phyloP scores from a whole-genome alignment of 2,797 vertebrate genomes.

The Mus minutoides region DNA sequence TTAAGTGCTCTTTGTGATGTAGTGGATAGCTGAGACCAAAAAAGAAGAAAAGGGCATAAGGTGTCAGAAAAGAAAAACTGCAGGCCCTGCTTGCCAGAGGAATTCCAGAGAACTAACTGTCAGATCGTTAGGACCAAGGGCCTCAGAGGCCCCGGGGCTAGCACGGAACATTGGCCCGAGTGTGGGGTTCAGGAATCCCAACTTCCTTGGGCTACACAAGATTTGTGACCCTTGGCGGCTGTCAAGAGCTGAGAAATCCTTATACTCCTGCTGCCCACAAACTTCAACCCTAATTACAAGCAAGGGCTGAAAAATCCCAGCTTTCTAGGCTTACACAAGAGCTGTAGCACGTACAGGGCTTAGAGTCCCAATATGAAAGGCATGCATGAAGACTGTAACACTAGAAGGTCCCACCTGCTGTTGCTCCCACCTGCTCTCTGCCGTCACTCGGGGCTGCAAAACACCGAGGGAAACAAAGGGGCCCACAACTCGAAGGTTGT shows the following conservation, averaged over 20 bases:
- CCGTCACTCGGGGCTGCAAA: slow-evolving; percentile 8
- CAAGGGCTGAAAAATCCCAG: slow-evolving; percentile 11
- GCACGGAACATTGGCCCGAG: not conserved
- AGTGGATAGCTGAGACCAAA: not conserved
- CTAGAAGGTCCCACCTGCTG: slow-evolving; percentile 14
- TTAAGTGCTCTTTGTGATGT: not conserved
- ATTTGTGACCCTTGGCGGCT: not conserved
- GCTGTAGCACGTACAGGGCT: not conserved
- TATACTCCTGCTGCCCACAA: not conserved
- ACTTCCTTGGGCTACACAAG: not conserved
- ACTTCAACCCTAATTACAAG: not conserved
- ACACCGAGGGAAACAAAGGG: slow-evolving; percentile 14
- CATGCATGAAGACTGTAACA: not conserved
- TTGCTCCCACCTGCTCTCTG: not conserved
- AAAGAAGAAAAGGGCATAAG: not conserved
- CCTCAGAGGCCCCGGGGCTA: not conserved
- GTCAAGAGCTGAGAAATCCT: not conserved
- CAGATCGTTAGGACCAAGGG: not conserved
- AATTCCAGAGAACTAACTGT: not conserved
- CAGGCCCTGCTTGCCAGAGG: not conserved
- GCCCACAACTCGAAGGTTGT: not conserved
- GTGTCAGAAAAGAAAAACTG: slow-evolving; percentile 23
- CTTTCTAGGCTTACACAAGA: slow-evolving; percentile 13
- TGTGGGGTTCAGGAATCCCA: not conserved
- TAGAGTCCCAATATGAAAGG: not conserved